Evolutionary conservation across 2,113 vertebrate genomes (phyloP), one percentile per base, ranked within the genome.

Genomic region (Stigmatopora argus): DNA sequence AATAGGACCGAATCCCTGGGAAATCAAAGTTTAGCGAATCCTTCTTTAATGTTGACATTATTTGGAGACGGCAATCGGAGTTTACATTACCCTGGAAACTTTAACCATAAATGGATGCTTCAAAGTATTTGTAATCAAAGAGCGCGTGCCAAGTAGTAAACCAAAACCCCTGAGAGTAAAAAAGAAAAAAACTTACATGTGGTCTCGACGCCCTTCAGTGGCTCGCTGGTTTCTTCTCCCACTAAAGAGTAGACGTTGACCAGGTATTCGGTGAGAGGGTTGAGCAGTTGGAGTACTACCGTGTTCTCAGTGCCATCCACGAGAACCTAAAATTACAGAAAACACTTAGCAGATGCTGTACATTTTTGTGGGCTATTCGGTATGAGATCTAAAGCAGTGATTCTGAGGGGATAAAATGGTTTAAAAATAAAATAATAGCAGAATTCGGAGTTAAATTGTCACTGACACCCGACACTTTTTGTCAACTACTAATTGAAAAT

Each of bases 161-260:
- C 5, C 19, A 47, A 70, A 72, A 56, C 19, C 18, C 2, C 41
- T 66, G 18, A 35, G 19, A 69, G 44, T 53, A 31, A 56, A 58
- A 31, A 31, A 31, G n/a, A n/a, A 31, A 31, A 31, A 2, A 53
- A 93, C 96, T 90, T 90, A 99, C 97, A 55, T 64, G 97, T 98
- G 73, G 92, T 97, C 78, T 98, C 95, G 2, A 82, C 82, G 86
- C 95, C 96, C 51, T 87, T 90, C 7, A 99, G 88, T 21, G 97
- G 92, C 60, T 96, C 94, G 8, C 97, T 99, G 83, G 91, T 94
- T 66, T 97, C 94, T 18, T 95, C 95, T 86, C 93, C 95, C 26
- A 94, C 89, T 70, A 98, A 89, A 7, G 96, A 92, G 80, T 92
- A 96, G 78, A 98, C 95, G 0, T 89, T 94, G 63, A 98, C 93